Base-by-base conservation (phyloP, 2,888 invertebrate genomes). In the Lycaena phlaeas region DNA sequence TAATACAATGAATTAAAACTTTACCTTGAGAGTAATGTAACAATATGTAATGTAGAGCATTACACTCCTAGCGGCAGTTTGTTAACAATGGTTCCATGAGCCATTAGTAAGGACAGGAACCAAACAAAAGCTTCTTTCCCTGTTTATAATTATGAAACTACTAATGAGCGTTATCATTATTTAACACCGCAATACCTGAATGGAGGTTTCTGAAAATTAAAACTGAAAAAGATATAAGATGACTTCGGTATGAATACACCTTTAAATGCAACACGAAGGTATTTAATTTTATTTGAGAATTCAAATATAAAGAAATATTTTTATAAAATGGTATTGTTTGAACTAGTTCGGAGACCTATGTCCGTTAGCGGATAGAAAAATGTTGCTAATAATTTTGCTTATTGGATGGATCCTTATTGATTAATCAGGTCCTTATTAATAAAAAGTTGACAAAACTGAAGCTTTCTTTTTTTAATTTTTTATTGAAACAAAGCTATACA, bases 41-140 rank as follows among this genome's bases (percentile, higher is more conserved):
- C 2, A 9, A 34, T 10, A 9, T 34, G 22, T 22, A 34, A 7
- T 10, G 10, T 10, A 34, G 12, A 9, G 4, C 18, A 22, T 34
- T 17, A 34, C 18, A 11, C 22, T 34, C 7, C 18, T 36, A 41
- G 44, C 58, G 60, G 57, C 22, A 22, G 12, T 18, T 15, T 12
- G 11, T 7, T n/a, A 34, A 34, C 34, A 34, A 34, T 34, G 12
- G 12, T 18, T 9, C 11, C 7, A 11, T 9, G 11, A 22, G 34
- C 22, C 34, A 34, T 34, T 34, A 34, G 34, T 22, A 22, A 34
- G 34, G 34, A 12, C 18, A 18, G 31, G 18, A 34, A 34, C 22
- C 12, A 22, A 29, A 34, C 22, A 34, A 34, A 29, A 34, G 34
- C 22, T 34, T 34, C 22, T 18, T 34, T 11, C 14, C 11, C 11